Base-by-base conservation (phyloP, 2,888 invertebrate genomes). In the Drosophila fungiperda region DNA sequence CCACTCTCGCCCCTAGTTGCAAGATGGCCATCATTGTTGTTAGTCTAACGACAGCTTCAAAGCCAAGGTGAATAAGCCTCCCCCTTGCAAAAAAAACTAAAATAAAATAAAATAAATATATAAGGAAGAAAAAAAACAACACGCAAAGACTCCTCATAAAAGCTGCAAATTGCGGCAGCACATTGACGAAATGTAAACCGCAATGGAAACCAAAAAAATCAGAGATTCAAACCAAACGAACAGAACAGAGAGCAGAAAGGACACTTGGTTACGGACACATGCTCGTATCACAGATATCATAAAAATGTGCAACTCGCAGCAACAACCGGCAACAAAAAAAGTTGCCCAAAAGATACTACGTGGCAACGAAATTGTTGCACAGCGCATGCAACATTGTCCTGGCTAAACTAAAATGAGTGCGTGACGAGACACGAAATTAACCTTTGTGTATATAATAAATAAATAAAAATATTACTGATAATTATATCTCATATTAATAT, bases 151-250 rank as follows among this genome's bases (percentile, higher is more conserved):
- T 54, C 73, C 68, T 49, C 82, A 78, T 81, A 81, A 81, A 81
- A 81, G 79, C 79, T 82, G 82, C 78, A 78, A 80, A 80, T 78
- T 81, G 75, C 68, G 69, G 62, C 49, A 60, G 54, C 75, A 77
- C 70, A 76, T 76, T 79, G 79, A 80, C 62, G 78, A 80, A 79
- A 79, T 76, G 80, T 57, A 70, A 76, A 58, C 35, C 72, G 40
- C 48, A 74, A 42, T 38, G 50, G 40, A 17, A 29, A 50, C 58
- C 26, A 6, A 38, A 26, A 26, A 32, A 36, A 12, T 36, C 26
- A 48, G 1, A 36, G n/a, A 50, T n/a, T 9, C n/a, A 52, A 54
- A 8, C 12, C 33, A 17, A 42, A 29, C 12, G 12, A 40, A 35
- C 20, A 42, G 6, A 11, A 5, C 17, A 36, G 5, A 29, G 40